Evolutionary conservation across 2,113 vertebrate genomes (phyloP).

Genomic region (Gallinago media): DNA sequence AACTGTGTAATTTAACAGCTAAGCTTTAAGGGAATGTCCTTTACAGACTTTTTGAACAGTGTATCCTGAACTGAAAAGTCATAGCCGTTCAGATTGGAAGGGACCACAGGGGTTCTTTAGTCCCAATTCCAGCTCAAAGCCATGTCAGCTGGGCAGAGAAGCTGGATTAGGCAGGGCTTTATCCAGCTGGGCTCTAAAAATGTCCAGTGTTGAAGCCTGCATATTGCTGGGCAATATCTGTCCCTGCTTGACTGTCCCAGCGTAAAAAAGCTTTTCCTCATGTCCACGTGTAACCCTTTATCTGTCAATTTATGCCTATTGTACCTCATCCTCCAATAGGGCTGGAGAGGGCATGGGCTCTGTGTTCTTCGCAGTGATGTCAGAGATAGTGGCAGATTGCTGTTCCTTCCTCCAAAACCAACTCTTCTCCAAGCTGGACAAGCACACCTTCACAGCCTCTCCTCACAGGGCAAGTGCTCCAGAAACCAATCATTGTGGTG

Average conservation of each 20-base stretch:
- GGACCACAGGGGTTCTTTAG: not conserved
- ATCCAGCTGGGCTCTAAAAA: not conserved
- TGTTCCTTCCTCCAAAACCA: not conserved
- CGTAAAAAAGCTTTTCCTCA: fast-evolving
- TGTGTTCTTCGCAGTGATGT: not conserved
- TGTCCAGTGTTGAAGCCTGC: not conserved
- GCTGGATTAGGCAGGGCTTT: not conserved
- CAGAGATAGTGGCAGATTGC: not conserved
- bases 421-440: not conserved
- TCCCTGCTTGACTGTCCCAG: not conserved
- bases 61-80: not conserved
- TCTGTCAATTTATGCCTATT: not conserved
- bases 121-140: not conserved
- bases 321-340: not conserved
- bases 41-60: not conserved
- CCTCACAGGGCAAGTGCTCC: not conserved
- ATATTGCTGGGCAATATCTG: not conserved
- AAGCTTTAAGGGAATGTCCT: not conserved
- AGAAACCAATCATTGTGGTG: too few species aligned
- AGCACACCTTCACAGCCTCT: not conserved
- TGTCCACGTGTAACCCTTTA: not conserved
- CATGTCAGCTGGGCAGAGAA: not conserved
- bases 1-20: not conserved
- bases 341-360: not conserved
- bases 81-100: not conserved